Evolutionary conservation across 2,888 invertebrate genomes (phyloP).

Genomic region (Tenthredo distinguenda): DNA sequence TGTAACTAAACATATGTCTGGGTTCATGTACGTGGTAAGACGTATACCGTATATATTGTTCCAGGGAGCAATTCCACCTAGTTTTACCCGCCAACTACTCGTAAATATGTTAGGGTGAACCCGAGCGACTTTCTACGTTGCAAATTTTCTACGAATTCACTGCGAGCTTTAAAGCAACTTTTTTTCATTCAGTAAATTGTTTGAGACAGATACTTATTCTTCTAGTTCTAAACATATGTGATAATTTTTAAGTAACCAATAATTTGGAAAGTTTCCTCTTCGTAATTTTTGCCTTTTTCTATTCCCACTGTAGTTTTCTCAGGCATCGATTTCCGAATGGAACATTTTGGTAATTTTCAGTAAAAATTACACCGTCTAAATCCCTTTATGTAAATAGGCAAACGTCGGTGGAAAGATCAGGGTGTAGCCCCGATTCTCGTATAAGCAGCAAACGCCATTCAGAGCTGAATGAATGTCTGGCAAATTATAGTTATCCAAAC

Average conservation of each 20-base stretch:
- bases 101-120: conserved; percentile 38
- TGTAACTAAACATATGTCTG: neutral
- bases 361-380: no score
- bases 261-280: no score
- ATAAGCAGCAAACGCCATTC: neutral
- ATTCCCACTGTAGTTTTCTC: neutral
- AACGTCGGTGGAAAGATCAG: neutral
- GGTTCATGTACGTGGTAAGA: neutral
- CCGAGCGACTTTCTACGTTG: neutral
- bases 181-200: neutral
- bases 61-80: conserved; percentile 23
- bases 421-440: neutral
- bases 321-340: no score
- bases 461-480: conserved; percentile 11
- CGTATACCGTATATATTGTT: conserved; percentile 29
- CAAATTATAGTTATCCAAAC: conserved; percentile 66
- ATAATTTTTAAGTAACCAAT: no score
- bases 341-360: neutral
- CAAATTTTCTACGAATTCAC: conserved; percentile 35
- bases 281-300: neutral
- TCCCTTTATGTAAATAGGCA: neutral
- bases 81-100: conserved; percentile 31
- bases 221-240: no score
- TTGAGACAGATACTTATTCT: neutral
- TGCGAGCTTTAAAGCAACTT: neutral